A percentile compares a stretch with the other conserved stretches of the same genome.
Conservation (phyloP, 2,797 vertebrate genomes). For the Sarcoramphus papa region DNA sequence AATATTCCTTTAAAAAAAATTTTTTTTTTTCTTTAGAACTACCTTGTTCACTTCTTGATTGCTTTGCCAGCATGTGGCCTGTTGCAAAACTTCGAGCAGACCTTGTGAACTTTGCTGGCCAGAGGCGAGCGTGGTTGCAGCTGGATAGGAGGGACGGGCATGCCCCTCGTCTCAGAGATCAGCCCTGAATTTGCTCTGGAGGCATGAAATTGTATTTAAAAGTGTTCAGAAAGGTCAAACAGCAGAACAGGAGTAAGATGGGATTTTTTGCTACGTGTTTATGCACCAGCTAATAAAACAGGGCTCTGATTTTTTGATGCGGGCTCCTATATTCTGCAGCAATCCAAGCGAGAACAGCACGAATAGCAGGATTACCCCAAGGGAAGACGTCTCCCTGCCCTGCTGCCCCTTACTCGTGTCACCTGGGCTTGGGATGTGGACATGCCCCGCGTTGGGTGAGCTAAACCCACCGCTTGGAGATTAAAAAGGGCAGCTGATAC, state of each 20-base stretch:
- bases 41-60: background rate
- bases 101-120: background rate
- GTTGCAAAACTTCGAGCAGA: background rate
- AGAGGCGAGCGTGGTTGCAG: rapidly evolving
- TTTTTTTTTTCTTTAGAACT: background rate
- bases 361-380: background rate
- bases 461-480: background rate
- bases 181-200: background rate
- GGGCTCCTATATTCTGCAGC: background rate
- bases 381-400: background rate
- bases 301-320: background rate
- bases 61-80: background rate
- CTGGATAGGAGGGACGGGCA: background rate
- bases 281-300: background rate
- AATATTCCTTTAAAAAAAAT: background rate
- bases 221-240: background rate
- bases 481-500: background rate
- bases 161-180: background rate
- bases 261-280: background rate
- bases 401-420: rapidly evolving
- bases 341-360: rapidly evolving
- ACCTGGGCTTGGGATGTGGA: background rate
- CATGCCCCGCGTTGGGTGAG: rapidly evolving
- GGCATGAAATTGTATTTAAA: rapidly evolving
- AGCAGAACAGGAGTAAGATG: background rate